These are phyloP conservation scores for Armadillidium nasatum DNA, from an alignment of 1,140 invertebrate species.

Conservation along the genomic window DNA sequence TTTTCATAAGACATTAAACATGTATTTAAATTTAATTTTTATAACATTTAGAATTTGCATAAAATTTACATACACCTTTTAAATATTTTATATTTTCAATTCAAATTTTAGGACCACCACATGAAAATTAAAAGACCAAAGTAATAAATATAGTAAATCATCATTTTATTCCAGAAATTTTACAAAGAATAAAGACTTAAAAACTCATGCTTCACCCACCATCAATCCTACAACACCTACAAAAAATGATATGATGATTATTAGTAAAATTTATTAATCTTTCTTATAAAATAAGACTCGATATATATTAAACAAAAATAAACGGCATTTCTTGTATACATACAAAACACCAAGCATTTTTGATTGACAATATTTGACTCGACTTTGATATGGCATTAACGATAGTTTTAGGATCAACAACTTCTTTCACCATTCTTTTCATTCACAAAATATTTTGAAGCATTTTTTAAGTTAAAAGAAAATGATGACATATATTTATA, in stretches of 20 bases:
- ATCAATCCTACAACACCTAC: constrained; percentile 10
- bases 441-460: no score
- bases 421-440: no score
- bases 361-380: neutral
- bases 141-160: constrained; percentile 7
- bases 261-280: neutral
- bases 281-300: constrained; percentile 3
- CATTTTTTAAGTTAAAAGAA: no score
- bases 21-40: no score
- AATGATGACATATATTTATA: no score
- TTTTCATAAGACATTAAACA: no score
- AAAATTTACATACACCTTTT: no score
- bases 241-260: constrained; percentile 9
- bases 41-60: no score
- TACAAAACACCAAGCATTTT: neutral
- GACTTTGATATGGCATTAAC: neutral
- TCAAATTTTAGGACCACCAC: neutral
- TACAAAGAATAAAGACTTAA: constrained; percentile 12
- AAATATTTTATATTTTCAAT: no score
- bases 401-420: neutral
- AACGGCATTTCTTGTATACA: neutral
- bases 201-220: constrained; percentile 11
- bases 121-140: constrained; percentile 12
- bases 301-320: neutral
- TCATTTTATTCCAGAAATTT: constrained; percentile 9